Evolutionary conservation across 2,888 invertebrate genomes (phyloP).

Genomic region (Plemyria rubiginata): DNA sequence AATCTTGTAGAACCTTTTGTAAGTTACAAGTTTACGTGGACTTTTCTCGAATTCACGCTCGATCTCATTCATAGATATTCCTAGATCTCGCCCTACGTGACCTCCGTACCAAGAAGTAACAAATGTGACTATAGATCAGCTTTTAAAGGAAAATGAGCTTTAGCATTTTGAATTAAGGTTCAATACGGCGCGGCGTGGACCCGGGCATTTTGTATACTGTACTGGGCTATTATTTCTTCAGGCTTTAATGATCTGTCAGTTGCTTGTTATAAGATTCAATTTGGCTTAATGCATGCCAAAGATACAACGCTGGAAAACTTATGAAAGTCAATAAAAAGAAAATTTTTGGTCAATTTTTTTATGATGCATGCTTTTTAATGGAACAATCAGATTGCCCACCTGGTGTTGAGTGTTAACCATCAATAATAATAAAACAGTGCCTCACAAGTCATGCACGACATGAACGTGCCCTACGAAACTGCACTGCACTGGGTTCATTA

Average conservation of each 20-base stretch:
- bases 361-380: no score
- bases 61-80: constrained; percentile 20
- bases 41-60: constrained; percentile 16
- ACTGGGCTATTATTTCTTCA: no score
- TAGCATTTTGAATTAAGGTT: not conserved
- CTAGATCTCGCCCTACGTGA: constrained; percentile 20
- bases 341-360: no score
- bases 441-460: no score
- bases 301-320: not conserved
- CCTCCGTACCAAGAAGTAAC: constrained; percentile 3
- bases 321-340: no score
- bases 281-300: not conserved
- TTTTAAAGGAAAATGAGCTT: not conserved
- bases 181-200: not conserved
- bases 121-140: not conserved
- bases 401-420: no score
- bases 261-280: not conserved
- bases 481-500: no score
- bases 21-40: constrained; percentile 19
- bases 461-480: no score
- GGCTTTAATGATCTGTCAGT: no score
- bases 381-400: no score
- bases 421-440: no score
- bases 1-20: constrained; percentile 9
- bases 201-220: not conserved